These are phyloP conservation scores for Ashinkailepas kermadecensis DNA, from an alignment of 2,888 invertebrate genomes.

Conservation along the genomic window DNA sequence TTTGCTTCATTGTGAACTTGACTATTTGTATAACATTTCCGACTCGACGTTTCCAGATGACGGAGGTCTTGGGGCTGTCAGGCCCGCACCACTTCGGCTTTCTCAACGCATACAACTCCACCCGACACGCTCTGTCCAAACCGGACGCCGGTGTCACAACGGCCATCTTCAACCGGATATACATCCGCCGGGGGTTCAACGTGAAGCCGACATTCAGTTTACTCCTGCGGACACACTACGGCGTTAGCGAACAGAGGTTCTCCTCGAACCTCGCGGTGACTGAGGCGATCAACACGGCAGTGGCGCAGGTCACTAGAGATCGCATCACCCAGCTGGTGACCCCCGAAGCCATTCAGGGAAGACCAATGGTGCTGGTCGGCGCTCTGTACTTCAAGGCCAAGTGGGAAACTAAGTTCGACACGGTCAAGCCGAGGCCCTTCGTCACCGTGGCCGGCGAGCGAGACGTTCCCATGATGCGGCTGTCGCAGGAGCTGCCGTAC, in stretches of 20 bases:
- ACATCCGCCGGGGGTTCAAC: not conserved
- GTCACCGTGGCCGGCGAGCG: not conserved
- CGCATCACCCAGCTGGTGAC: not conserved
- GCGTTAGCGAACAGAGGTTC: not conserved
- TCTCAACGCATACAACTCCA: not conserved
- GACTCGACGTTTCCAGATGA: too few species aligned
- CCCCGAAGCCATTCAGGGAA: not conserved
- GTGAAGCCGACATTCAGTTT: not conserved
- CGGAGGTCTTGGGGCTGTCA: too few species aligned
- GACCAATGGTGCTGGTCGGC: not conserved
- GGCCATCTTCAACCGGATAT: not conserved
- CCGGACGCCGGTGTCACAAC: not conserved
- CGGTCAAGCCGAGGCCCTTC: not conserved
- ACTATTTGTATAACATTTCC: too few species aligned
- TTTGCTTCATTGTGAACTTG: too few species aligned
- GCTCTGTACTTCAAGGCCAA: not conserved
- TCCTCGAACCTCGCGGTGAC: not conserved
- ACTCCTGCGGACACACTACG: not conserved
- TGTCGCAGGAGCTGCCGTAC: not conserved
- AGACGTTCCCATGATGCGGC: not conserved
- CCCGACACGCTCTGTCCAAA: not conserved
- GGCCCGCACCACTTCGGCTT: too few species aligned
- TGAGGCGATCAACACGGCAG: not conserved
- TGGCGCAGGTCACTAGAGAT: not conserved
- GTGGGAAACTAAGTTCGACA: not conserved